Base-by-base conservation (phyloP, 2,113 vertebrate genomes). In the Oryzias curvinotus region DNA sequence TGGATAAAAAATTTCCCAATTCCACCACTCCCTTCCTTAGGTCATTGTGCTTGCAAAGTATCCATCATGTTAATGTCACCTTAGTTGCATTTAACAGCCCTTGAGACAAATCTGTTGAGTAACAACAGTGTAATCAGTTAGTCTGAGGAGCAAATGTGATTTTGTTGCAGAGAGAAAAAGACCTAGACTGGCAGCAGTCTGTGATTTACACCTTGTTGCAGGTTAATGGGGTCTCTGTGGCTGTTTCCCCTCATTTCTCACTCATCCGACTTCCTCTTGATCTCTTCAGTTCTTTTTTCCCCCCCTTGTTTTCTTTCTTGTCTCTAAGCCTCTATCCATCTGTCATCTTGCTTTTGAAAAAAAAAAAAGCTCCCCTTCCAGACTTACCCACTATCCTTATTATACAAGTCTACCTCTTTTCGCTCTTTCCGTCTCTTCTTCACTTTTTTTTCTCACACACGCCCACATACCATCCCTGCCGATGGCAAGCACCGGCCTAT, bases 401-500 rank as follows among this genome's bases (percentile, higher is more conserved):
- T 59, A 77, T 80, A 75, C 81, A 67, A 69, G 69, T 72, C 52
- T 75, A 54, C 36, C 51, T 77, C 80, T 57, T 62, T 81, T 79
- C 30, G 14, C 65, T 65, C 55, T 66, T 53, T 68, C 54, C 8
- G 47, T 71, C 61, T 82, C 60, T 18, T 73, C 65, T 68, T 77
- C 62, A 54, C 65, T 80, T 80, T 83, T 73, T 82, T 72, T 82
- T 81, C 73, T 80, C 84, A 83, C 86, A 83, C 88, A 85, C 86
- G 72, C 86, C 85, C 79, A 87, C 87, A 90, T 87, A 88, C 87
- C 89, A 85, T 82, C 80, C 61, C 63, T 21, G 1, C 41, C 30
- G 1, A 69, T 86, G 82, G 83, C 89, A 89, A 89, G 87, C 89
- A 85, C 26, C 18, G 44, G 86, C 89, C 78, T 77, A 89, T 89